phyloP scores from a whole-genome alignment of 2,797 vertebrate species.

The Echiichthys vipera region DNA sequence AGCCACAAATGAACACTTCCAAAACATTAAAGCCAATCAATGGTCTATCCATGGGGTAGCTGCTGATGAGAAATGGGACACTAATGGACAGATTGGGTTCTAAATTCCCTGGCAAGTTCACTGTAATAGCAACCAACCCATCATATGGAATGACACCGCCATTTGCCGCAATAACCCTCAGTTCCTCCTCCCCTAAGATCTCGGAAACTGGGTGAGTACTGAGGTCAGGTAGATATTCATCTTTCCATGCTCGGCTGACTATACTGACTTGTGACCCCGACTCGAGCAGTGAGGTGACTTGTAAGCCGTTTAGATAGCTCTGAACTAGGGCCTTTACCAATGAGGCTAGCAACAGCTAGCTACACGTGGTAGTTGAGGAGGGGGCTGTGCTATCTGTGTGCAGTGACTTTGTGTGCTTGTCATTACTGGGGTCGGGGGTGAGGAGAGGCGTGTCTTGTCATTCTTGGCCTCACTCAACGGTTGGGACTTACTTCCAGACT shows the following conservation, averaged over 20 bases:
- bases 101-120: neutral
- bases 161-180: neutral
- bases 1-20: neutral
- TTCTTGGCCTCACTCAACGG: too few relatives aligned
- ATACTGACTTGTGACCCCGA: neutral
- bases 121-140: neutral
- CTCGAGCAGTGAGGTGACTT: neutral
- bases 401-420: too few relatives aligned
- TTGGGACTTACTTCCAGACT: too few relatives aligned
- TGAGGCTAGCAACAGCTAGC: neutral
- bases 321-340: neutral
- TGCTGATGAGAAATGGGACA: slow-evolving; percentile 5
- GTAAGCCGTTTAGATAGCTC: neutral
- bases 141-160: neutral
- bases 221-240: neutral
- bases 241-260: neutral
- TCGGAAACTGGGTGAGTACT: neutral
- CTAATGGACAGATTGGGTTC: slow-evolving; percentile 6
- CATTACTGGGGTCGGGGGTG: too few relatives aligned
- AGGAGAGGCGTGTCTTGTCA: too few relatives aligned
- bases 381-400: too few relatives aligned
- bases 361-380: neutral
- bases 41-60: neutral
- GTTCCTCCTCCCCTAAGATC: neutral
- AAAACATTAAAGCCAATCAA: too few relatives aligned